A percentile compares a stretch with the other conserved stretches of the same genome.
These are phyloP conservation scores for Idris sp. DNA, from an alignment of 1,140 invertebrate species.

Conservation along the genomic window DNA sequence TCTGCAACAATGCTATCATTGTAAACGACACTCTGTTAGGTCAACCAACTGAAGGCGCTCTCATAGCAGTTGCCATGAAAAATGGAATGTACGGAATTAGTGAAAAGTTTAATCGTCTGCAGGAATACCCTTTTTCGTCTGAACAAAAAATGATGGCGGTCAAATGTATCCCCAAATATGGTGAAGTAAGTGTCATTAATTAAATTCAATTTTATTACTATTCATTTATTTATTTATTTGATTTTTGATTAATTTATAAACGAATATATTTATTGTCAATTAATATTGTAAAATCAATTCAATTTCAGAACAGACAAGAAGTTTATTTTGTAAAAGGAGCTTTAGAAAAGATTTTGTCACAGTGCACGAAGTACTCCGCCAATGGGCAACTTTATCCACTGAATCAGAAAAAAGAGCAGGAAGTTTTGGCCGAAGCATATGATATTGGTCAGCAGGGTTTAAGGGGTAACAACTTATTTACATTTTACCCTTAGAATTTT, in stretches of 20 bases:
- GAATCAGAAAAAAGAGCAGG: slow-evolving; percentile 88
- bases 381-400: slow-evolving; percentile 86
- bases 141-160: slow-evolving; percentile 99
- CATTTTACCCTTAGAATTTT: no score
- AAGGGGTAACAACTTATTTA: no score
- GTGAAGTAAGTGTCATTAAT: slow-evolving; percentile 82
- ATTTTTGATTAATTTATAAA: no score
- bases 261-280: no score
- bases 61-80: slow-evolving; percentile 95
- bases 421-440: slow-evolving; percentile 88
- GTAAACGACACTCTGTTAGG: slow-evolving; percentile 91
- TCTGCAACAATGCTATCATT: slow-evolving; percentile 98
- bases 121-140: slow-evolving; percentile 97
- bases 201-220: no score
- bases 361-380: slow-evolving; percentile 90
- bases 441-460: slow-evolving; percentile 89
- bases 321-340: slow-evolving; percentile 97
- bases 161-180: slow-evolving; percentile 90
- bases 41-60: slow-evolving; percentile 98
- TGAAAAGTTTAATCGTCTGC: slow-evolving; percentile 90
- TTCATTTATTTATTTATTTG: no score
- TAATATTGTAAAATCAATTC: no score
- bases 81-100: slow-evolving; percentile 90
- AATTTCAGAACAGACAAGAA: slow-evolving; percentile 82
- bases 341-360: slow-evolving; percentile 91